Base-by-base conservation (phyloP, 2,113 vertebrate species). In the Serilophus lunatus region DNA sequence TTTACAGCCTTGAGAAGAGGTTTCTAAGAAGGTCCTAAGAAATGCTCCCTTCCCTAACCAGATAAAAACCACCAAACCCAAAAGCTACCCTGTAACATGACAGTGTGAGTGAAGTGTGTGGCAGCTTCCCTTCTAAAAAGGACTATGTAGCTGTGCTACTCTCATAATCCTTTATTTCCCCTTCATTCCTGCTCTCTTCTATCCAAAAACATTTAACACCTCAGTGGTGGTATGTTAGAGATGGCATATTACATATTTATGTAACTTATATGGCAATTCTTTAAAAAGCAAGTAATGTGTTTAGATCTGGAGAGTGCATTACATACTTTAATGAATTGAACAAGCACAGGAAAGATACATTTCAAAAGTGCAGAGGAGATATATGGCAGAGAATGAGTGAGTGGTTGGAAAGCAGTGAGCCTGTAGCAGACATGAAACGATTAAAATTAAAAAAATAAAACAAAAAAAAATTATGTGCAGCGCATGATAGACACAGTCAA, bases 261-360 rank as follows among this genome's bases (percentile, higher is more conserved):
- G 15, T 20, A 59, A 47, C 29, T 42, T 64, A 11, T 18, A 53
- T 10, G 31, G 28, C 22, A 60, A 44, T 49, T 60, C 18, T 70
- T 76, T 42, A 35, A 76, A 57, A 57, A 44, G 4, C 1, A 1
- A 68, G 38, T 29, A 66, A 44, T 4, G 33, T 38, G 7, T 33
- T 75, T 53, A 20, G 4, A 25, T 54, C 33, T 45, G 77, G 44
- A 83, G 38, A 71, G 1, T 6, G 22, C 36, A 14, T 4, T 35
- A 17, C 7, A 9, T 61, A 17, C 13, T 36, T 20, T 5, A 40
- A 25, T 13, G 23, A 79, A 74, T 0, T 36, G 18, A 63, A 49
- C 0, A 4, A 1, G 2, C 17, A 35, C 5, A 31, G 50, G 6
- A 7, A 29, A 75, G 20, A 61, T 6, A 36, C 3, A 31, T 40